Conservation (phyloP, 2,113 vertebrate species). For the Xiphias gladius region DNA sequence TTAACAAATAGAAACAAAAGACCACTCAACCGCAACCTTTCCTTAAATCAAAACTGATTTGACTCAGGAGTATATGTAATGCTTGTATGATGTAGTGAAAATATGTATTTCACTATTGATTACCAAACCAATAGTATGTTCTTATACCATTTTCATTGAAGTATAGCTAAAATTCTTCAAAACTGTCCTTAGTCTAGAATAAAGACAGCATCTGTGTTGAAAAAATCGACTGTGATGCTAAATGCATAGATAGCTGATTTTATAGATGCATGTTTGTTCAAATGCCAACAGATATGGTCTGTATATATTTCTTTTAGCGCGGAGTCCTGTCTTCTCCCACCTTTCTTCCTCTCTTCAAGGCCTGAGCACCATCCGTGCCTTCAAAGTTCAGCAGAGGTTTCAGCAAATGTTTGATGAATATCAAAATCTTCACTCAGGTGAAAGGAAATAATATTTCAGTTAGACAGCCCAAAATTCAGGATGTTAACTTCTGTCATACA, state of each 20-base stretch:
- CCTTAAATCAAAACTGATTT: constrained; percentile 20
- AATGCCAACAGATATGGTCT: background rate
- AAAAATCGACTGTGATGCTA: background rate
- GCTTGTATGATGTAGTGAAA: background rate
- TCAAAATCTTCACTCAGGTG: constrained; percentile 96
- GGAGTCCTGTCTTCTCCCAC: constrained; percentile 97
- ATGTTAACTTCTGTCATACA: background rate
- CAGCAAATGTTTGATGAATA: constrained; percentile 93
- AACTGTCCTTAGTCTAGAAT: too few relatives aligned
- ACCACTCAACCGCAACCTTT: constrained; percentile 52
- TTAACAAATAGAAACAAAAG: constrained; percentile 66
- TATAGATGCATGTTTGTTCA: background rate
- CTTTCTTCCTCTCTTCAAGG: constrained; percentile 94
- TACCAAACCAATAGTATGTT: background rate
- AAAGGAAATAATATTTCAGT: background rate
- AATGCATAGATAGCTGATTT: background rate
- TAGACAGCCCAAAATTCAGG: background rate
- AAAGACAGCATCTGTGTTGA: background rate
- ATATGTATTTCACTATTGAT: constrained; percentile 2
- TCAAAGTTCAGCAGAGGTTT: constrained; percentile 90
- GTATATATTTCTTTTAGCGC: constrained; percentile 81
- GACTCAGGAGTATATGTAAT: background rate
- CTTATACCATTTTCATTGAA: background rate
- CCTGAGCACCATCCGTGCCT: constrained; percentile 94
- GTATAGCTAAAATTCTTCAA: background rate